Evolutionary conservation across 2,797 vertebrate genomes (phyloP).

Genomic region (Oreochromis grahami): DNA sequence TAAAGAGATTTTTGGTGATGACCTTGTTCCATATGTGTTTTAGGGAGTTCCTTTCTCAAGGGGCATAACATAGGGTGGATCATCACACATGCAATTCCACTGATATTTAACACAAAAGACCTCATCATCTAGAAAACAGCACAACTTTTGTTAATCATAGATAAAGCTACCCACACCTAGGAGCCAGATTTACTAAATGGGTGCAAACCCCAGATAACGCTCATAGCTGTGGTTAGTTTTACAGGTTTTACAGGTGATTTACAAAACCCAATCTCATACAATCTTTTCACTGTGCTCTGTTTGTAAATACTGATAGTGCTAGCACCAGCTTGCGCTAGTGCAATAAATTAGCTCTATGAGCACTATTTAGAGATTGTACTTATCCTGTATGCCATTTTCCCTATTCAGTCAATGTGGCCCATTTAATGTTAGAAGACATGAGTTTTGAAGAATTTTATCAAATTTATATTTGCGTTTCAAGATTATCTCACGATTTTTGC

Average conservation of each 20-base stretch:
- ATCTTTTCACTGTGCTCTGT: neutral
- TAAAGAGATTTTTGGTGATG: neutral
- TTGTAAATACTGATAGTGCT: neutral
- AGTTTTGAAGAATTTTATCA: neutral
- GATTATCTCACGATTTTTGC: neutral
- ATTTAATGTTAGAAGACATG: neutral
- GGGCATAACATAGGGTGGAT: neutral
- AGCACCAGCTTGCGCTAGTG: neutral
- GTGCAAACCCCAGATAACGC: neutral
- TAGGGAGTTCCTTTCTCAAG: neutral
- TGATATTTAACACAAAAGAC: neutral
- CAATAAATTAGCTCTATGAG: neutral
- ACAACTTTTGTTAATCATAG: neutral
- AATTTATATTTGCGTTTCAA: neutral
- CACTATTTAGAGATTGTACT: neutral
- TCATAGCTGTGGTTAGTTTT: neutral
- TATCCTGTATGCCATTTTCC: neutral
- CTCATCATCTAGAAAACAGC: neutral
- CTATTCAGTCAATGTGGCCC: neutral
- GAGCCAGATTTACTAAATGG: neutral
- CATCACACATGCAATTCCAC: neutral
- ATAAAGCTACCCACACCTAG: neutral
- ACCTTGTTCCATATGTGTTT: neutral
- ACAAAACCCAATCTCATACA: neutral
- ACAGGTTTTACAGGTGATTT: neutral